Evolutionary conservation across 2,888 invertebrate genomes (phyloP), one percentile per base, ranked within the genome.

Genomic region (Melangyna quadrimaculata): DNA sequence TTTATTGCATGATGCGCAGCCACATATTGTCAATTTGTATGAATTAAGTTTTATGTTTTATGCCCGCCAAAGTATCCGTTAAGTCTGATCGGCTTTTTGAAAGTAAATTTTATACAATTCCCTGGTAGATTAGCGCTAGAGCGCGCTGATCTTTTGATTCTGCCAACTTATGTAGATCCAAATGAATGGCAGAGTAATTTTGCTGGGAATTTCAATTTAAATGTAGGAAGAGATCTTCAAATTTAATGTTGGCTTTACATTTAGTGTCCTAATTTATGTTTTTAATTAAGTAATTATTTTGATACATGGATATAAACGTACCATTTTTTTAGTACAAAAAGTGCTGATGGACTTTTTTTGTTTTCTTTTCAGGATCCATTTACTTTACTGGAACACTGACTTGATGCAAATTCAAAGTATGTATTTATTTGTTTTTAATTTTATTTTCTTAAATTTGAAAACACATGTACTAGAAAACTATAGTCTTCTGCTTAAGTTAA

Each of bases 21-120:
- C n/a, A n/a, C n/a, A 74, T 70, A 83, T 74, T 83, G 74, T 78
- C 78, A 78, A 83, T 83, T 78, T 83, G 78, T 83, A 83, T 83
- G 74, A 74, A 83, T 84, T 79, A 75, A 75, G 79, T 84, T 67
- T 71, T 79, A 71, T 79, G 71, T 79, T 71, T 70, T 65, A 73
- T 69, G 67, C 22, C 70, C 17, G 78, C 51, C 72, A 61, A 63
- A 73, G 81, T 77, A 67, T 74, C 73, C 51, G 67, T 48, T 72
- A 17, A 17, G 48, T 27, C 35, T 12, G 35, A 59, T 8, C 59
- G 35, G 29, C 57, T 71, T 43, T 51, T 57, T 29, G 14, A 45
- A 67, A 27, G 65, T 43, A 35, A 12, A 22, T 37, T n/a, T 55
- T 61, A n/a, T n/a, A 17, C 8, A 45, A 55, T 55, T 27, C 74